phyloP scores from a whole-genome alignment of 2,113 vertebrate genomes.

The Fregetta grallaria region DNA sequence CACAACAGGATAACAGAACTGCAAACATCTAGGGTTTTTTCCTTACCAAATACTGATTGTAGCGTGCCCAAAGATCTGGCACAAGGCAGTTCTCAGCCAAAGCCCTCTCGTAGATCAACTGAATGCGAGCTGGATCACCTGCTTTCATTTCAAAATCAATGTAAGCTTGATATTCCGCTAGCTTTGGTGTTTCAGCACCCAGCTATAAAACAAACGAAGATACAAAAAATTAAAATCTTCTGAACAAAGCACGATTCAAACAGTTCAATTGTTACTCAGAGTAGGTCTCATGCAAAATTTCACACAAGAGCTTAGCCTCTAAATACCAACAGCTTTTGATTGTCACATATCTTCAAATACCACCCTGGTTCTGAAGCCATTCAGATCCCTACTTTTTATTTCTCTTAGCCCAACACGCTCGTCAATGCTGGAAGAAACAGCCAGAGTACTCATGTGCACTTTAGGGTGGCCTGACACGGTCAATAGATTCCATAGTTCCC shows the following conservation, averaged over 20 bases:
- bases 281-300: neutral
- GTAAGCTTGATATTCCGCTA: constrained; percentile 92
- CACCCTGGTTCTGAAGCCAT: neutral
- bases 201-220: constrained; percentile 73
- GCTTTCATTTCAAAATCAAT: constrained; percentile 91
- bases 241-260: neutral
- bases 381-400: neutral
- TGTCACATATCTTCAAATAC: neutral
- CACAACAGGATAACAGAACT: neutral
- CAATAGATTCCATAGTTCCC: fast-evolving
- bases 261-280: neutral
- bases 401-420: neutral
- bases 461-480: neutral
- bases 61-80: constrained; percentile 94
- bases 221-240: neutral
- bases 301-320: neutral
- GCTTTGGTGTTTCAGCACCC: constrained; percentile 87
- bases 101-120: constrained; percentile 90
- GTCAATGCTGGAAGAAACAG: neutral
- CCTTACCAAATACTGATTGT: constrained; percentile 92
- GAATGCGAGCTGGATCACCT: constrained; percentile 91
- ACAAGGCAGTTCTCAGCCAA: constrained; percentile 96
- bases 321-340: neutral
- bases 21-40: neutral
- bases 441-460: neutral